Evolutionary conservation across 2,113 vertebrate genomes (phyloP), one percentile per base, ranked within the genome.

Genomic region (Clarias magur): DNA sequence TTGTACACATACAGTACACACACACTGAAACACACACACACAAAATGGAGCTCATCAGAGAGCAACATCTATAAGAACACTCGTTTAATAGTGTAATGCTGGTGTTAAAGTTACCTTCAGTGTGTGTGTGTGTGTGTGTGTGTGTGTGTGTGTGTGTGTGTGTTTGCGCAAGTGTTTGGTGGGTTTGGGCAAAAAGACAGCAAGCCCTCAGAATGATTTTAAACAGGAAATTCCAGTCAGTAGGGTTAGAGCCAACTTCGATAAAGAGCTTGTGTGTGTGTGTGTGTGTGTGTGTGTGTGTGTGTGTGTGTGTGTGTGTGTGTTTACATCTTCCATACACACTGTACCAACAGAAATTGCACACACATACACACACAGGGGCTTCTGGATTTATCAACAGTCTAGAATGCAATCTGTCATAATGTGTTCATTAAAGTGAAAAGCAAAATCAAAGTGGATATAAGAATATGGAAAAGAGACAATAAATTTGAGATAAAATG

Each of bases 191-290:
- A 65, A 68, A 79, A 90, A 94, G 92, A 95, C 93, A 93, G 94
- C 93, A 92, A 93, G 93, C 93, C 94, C 93, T 95, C 94, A 94
- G 93, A 92, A 86, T 83, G 92, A 94, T 91, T 93, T 95, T 94
- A 94, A 96, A 95, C 94, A 96, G 94, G 94, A 95, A 95, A 96
- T 95, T 95, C 95, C 94, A 95, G 93, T 91, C 91, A 91, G 92
- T 92, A 92, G 92, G 94, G 93, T 93, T 88, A 90, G 94, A 92
- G 90, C 83, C 88, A 88, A 88, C 65, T 65, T 91, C 93, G 93
- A 95, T 95, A 94, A 94, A 95, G 82, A 89, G 82, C 91, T 92
- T 91, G 90, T 3, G 13, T 88, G 86, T 90, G 90, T 92, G 92
- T 70, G 75, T 60, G 80, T 59, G 87, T 54, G 75, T 83, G 73